Conservation (phyloP, 2,113 vertebrate species). For the Coturnix japonica region DNA sequence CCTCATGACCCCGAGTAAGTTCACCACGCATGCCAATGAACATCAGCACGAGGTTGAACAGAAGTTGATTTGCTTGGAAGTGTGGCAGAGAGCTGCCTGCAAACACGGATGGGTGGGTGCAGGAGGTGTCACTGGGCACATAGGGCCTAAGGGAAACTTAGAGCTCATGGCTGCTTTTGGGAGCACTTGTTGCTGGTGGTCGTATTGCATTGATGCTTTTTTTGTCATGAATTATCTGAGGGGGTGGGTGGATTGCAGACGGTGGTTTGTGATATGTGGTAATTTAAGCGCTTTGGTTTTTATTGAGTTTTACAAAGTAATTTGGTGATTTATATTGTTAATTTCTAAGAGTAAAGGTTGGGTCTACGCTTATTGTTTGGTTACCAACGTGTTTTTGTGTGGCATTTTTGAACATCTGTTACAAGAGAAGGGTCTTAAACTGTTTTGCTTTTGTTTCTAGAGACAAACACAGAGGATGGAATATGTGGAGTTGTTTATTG, state of each 20-base stretch:
- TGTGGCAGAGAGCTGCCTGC: background rate
- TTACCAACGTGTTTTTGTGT: background rate
- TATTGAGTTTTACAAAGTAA: background rate
- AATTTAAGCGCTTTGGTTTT: background rate
- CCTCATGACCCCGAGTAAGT: constrained; percentile 66
- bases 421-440: background rate
- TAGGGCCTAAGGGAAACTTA: background rate
- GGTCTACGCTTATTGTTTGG: background rate
- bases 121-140: too few species aligned
- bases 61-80: background rate
- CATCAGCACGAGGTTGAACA: background rate
- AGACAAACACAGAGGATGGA: background rate
- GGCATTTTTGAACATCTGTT: background rate
- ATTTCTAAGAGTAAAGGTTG: background rate
- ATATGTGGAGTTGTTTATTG: background rate
- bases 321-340: background rate
- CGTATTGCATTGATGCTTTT: background rate
- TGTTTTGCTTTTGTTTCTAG: background rate
- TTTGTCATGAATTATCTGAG: background rate
- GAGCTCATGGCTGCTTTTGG: background rate
- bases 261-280: background rate
- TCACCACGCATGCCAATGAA: background rate
- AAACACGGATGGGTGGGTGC: background rate
- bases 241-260: background rate
- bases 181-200: background rate